A percentile compares a stretch with the other conserved stretches of the same genome.
Evolutionary conservation across 35 echinoderm and acorn worm genomes (phyloP).

Genomic region (Stichopus chloronotus): DNA sequence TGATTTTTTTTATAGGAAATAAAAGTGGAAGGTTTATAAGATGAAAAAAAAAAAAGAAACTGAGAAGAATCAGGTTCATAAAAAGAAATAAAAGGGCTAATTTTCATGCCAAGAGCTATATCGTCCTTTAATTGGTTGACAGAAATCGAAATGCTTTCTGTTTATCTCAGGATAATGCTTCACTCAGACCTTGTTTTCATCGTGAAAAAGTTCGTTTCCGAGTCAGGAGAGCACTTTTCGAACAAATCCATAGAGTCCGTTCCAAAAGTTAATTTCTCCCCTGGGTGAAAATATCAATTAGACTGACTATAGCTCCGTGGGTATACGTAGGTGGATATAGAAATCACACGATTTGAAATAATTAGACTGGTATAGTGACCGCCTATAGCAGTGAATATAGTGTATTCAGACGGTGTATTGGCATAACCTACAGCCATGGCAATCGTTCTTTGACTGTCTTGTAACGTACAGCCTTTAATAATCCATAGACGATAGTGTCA

Average conservation of each 20-base stretch:
- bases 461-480: too few species aligned
- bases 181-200: background rate
- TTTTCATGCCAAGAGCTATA: conserved; percentile 2
- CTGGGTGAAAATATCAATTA: conserved; percentile 56
- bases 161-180: background rate
- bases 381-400: too few species aligned
- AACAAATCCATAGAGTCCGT: conserved; percentile 37
- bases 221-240: conserved; percentile 25
- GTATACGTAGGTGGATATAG: background rate
- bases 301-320: background rate
- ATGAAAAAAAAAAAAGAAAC: too few species aligned
- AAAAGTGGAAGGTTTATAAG: too few species aligned
- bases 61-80: too few species aligned
- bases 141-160: background rate
- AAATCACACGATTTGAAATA: background rate
- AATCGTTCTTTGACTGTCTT: too few species aligned
- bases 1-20: background rate
- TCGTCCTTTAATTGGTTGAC: conserved; percentile 6
- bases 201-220: background rate
- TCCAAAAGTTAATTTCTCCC: conserved; percentile 37
- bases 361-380: too few species aligned
- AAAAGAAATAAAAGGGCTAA: background rate
- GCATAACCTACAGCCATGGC: too few species aligned
- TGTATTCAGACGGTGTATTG: too few species aligned
- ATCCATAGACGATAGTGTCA: too few species aligned